A percentile compares a stretch with the other conserved stretches of the same genome.
These are phyloP conservation scores for Daubentonia madagascariensis DNA, from an alignment of 2,113 vertebrate genomes.

Conservation along the genomic window DNA sequence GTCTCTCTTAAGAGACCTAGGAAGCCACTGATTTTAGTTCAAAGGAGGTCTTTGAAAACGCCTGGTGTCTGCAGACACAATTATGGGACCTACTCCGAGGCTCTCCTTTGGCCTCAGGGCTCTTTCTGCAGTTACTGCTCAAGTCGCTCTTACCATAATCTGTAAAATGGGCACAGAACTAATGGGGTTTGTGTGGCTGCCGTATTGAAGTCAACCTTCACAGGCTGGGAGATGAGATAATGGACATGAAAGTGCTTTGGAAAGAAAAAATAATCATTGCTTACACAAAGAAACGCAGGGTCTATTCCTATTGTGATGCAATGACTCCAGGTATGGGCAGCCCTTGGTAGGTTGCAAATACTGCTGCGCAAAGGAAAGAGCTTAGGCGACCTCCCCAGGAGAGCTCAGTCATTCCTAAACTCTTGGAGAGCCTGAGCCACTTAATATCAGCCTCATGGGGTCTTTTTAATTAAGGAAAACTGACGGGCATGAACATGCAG, in stretches of 20 bases:
- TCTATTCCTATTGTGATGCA: neutral
- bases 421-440: rapidly evolving
- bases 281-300: neutral
- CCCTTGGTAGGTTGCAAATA: neutral
- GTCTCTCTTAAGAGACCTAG: neutral
- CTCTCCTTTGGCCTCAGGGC: neutral
- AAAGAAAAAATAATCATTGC: neutral
- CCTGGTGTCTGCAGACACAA: neutral
- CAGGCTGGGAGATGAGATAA: neutral
- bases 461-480: neutral
- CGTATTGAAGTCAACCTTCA: neutral
- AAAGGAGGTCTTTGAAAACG: neutral
- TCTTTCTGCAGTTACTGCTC: neutral
- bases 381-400: neutral
- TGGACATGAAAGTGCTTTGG: neutral
- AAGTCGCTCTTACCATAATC: neutral
- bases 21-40: neutral
- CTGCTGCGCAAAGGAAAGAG: neutral
- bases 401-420: rapidly evolving
- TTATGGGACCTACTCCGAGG: neutral
- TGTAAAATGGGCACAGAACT: neutral
- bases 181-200: neutral
- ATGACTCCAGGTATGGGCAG: neutral
- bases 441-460: neutral
- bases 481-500: neutral